Conservation (phyloP, 2,113 vertebrate genomes). For the Thamnaconus septentrionalis region DNA sequence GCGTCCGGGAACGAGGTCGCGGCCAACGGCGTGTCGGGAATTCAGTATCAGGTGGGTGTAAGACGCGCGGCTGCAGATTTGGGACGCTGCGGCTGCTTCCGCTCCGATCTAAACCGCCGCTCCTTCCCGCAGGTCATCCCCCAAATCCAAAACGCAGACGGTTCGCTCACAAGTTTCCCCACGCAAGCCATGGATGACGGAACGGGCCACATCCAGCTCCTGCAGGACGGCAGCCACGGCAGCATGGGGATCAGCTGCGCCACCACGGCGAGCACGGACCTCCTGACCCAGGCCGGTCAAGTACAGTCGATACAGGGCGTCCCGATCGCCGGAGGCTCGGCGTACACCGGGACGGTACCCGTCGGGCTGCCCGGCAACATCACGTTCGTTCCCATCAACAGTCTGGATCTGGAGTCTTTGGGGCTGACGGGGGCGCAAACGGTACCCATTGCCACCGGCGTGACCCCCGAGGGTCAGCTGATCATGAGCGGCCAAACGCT, state of each 20-base stretch:
- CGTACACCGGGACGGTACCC: conserved; percentile 87
- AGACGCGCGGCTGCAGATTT: not conserved
- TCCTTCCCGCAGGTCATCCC: conserved; percentile 87
- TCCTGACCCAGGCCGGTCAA: conserved; percentile 90
- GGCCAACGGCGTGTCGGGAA: conserved; percentile 90
- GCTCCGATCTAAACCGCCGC: not conserved
- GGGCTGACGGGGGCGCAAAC: conserved; percentile 91
- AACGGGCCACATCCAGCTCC: conserved; percentile 90
- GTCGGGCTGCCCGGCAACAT: conserved; percentile 95
- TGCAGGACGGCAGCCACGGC: conserved; percentile 87
- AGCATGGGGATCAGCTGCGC: conserved; percentile 75
- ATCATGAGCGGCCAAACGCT: conserved; percentile 83
- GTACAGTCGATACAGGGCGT: conserved; percentile 91
- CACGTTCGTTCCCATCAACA: conserved; percentile 97
- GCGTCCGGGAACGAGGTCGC: conserved; percentile 85
- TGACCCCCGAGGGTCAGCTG: conserved; percentile 94
- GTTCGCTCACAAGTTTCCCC: conserved; percentile 86
- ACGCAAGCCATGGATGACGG: conserved; percentile 86
- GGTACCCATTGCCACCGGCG: conserved; percentile 88
- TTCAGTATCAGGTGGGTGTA: conserved; percentile 83
- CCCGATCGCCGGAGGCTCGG: conserved; percentile 82
- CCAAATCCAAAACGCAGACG: conserved; percentile 93
- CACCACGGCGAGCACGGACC: conserved; percentile 84
- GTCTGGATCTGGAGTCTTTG: conserved; percentile 95
- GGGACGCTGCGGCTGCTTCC: fast-evolving